Conservation (phyloP, 2,113 vertebrate genomes). For the Ciconia maguari region DNA sequence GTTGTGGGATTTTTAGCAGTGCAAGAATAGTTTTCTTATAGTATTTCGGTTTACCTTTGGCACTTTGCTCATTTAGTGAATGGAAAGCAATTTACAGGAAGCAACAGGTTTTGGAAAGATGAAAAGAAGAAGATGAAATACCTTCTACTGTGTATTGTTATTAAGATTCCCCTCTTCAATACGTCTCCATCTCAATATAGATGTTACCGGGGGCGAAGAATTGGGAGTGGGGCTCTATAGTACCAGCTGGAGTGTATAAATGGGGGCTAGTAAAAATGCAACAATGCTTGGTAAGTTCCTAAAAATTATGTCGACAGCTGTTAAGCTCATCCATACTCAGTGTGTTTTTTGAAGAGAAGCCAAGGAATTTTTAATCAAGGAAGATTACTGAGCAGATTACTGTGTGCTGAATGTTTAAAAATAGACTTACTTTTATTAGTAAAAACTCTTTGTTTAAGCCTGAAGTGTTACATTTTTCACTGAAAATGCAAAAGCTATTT, state of each 20-base stretch:
- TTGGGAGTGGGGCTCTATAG: background rate
- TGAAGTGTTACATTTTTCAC: conserved; percentile 48
- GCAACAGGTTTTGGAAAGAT: background rate
- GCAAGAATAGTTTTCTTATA: background rate
- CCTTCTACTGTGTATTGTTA: background rate
- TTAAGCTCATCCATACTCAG: conserved; percentile 27
- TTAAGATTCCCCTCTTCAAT: background rate
- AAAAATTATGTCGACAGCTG: conserved; percentile 55
- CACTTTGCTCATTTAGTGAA: background rate
- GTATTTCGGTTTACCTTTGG: background rate
- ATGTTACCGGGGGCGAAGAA: background rate
- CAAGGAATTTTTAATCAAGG: conserved; percentile 72
- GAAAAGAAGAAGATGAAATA: background rate
- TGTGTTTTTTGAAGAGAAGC: conserved; percentile 59
- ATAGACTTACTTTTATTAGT: conserved; percentile 48
- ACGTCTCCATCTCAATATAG: conserved; percentile 4
- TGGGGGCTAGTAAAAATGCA: background rate
- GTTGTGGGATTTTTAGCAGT: background rate
- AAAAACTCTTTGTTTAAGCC: conserved; percentile 27
- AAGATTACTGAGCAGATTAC: conserved; percentile 65
- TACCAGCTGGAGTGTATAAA: conserved; percentile 31
- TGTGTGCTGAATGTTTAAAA: conserved; percentile 33
- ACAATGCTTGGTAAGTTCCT: conserved; percentile 40
- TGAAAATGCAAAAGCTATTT: conserved; percentile 35
- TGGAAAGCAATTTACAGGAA: background rate